phyloP scores from a whole-genome alignment of 2,888 invertebrate genomes.

The Entomobrya proxima region DNA sequence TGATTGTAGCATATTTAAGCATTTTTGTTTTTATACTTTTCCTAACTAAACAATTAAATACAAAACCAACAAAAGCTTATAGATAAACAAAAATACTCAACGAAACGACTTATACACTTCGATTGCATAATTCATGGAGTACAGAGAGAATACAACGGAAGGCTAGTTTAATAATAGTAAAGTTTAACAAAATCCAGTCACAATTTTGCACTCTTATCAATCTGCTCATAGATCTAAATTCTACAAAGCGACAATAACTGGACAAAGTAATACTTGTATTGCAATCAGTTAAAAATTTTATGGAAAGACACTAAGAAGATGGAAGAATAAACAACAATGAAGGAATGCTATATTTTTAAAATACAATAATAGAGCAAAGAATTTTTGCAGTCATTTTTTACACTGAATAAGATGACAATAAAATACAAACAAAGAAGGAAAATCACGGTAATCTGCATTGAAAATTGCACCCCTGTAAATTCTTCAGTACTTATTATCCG shows the following conservation, averaged over 20 bases:
- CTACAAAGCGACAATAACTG: too few species aligned
- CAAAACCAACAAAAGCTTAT: neutral
- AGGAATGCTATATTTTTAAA: too few species aligned
- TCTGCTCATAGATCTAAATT: too few species aligned
- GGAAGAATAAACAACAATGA: too few species aligned
- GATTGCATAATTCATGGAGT: neutral
- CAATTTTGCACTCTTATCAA: too few species aligned
- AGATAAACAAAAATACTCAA: slow-evolving; percentile 5
- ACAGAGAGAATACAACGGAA: neutral
- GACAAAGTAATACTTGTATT: too few species aligned
- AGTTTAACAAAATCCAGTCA: neutral
- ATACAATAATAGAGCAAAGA: too few species aligned
- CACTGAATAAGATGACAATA: too few species aligned
- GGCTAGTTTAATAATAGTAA: neutral
- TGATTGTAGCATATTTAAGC: neutral
- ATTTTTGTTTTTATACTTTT: neutral
- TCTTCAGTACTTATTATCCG: neutral
- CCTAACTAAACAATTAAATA: neutral
- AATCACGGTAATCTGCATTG: neutral
- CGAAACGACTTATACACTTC: neutral
- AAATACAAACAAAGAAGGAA: neutral
- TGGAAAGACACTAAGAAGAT: too few species aligned
- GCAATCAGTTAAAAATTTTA: too few species aligned
- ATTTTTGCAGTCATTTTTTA: too few species aligned
- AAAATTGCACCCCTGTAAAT: neutral